These are phyloP conservation scores for Linyphia triangularis DNA, from an alignment of 2,888 invertebrate species.

Conservation along the genomic window DNA sequence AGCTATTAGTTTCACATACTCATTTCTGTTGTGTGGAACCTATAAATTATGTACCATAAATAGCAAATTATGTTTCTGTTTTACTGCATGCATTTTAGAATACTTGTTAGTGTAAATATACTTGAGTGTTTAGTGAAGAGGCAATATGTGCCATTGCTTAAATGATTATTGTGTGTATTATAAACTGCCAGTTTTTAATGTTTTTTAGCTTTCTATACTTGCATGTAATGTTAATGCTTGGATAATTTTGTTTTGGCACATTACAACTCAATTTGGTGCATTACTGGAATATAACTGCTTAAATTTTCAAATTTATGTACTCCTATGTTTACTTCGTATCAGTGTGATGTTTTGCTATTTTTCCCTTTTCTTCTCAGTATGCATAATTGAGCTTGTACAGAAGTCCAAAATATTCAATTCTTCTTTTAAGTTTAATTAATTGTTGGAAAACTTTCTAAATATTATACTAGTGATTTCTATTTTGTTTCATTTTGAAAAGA, in stretches of 20 bases:
- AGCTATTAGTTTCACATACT: background rate
- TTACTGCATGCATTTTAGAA: slow-evolving; percentile 24
- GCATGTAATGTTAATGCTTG: slow-evolving; percentile 1
- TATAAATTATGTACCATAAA: slow-evolving; percentile 13
- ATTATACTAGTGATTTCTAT: no score
- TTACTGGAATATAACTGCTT: no score
- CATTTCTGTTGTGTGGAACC: background rate
- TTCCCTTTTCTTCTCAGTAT: no score
- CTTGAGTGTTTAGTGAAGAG: slow-evolving; percentile 29
- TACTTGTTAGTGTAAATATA: slow-evolving; percentile 27
- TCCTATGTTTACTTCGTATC: no score
- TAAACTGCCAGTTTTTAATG: slow-evolving; percentile 39
- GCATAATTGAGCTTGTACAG: no score
- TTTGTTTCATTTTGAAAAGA: background rate
- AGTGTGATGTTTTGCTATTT: no score
- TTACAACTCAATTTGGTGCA: no score
- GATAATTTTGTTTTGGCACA: background rate
- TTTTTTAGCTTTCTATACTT: slow-evolving; percentile 52
- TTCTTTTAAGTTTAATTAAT: no score
- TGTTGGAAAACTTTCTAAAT: no score
- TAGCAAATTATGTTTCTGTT: slow-evolving; percentile 7
- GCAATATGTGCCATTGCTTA: slow-evolving; percentile 73
- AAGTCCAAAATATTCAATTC: no score
- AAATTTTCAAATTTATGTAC: no score
- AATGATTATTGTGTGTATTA: slow-evolving; percentile 40